Base-by-base conservation (phyloP, 2,113 vertebrate species). In the Conger conger region DNA sequence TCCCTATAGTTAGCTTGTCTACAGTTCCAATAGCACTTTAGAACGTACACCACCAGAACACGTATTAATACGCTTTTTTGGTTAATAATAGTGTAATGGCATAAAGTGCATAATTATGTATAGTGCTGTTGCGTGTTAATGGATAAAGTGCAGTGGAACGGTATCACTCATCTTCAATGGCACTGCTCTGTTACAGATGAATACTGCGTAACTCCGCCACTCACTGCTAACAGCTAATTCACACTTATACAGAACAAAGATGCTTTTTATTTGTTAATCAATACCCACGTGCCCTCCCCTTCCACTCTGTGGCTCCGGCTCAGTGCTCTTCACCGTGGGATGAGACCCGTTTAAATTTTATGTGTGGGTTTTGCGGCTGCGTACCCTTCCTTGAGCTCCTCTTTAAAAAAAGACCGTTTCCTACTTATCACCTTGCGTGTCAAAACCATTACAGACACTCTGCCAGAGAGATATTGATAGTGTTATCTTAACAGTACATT, bases 401-500 rank as follows among this genome's bases (percentile, higher is more conserved):
- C 33, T 4, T 18, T 78, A 76, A 30, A 76, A 76, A 76, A 76
- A 35, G 18, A 35, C 35, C 0, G 17, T 2, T 38, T 38, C 76
- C 33, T 37, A 30, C 35, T 78, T 78, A 78, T 78, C 76, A 78
- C 35, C 37, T 78, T 38, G 20, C 76, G 18, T 78, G 37, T 78
- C 35, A 37, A 38, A 78, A 36, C 76, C 76, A 37, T 78, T 78
- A 37, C 35, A 38, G 35, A 78, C 76, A 78, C 76, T 76, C 73
- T 76, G 73, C 73, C 35, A 76, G 30, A 76, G 35, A 35, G n/a
- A 36, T 76, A 92, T 93, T 89, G 91, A 93, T 92, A 83, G 89
- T 88, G 86, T 93, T 93, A 92, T 94, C 92, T 93, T 93, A 95
- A 92, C 90, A 92, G 89, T 91, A 88, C 87, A 88, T 91, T 91